Evolutionary conservation across 2,797 vertebrate species (phyloP), one percentile per base, ranked within the genome.

Genomic region (Serranus cabrilla): DNA sequence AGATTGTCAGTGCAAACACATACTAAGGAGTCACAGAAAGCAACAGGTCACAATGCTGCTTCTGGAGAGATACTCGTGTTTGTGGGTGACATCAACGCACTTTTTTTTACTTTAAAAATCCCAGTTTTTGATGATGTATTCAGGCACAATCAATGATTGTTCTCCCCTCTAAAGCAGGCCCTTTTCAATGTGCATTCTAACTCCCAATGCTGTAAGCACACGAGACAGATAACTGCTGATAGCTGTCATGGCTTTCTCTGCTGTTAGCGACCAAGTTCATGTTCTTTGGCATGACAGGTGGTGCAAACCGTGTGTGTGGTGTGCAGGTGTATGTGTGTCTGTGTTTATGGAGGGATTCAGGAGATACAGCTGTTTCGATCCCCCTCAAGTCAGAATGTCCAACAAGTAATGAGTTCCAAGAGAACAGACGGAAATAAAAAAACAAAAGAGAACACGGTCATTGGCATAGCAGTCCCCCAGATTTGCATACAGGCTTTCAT

Each of bases 1-100:
- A 83, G 95, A 96, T 95, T 95, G 95, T 95, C 94, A 84, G 91
- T 79, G 95, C 94, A 86, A 92, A 93, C 80, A 71, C 65, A 66
- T 59, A 84, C 66, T 58, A 78, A 87, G 75, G 17, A 83, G 57
- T 74, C 47, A 71, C 11, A 64, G 74, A 74, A 83, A 89, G 82
- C 83, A 76, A 60, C 31, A 56, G 43, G 56, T 76, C 69, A 67
- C 37, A 78, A 63, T 18, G 17, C 71, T 47, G 42, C 80, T 82
- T 84, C 67, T 82, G 55, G 50, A 51, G 76, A 87, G 47, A 43
- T 54, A 80, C 52, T 52, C 54, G 51, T 80, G 81, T 83, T 81
- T 76, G 39, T 60, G 66, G 70, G 83, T 79, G 85, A 93, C 89
- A 91, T 90, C 89, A 76, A 50, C 18, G 34, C 74, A 87, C 63